Conservation (phyloP, 1,140 invertebrate genomes). For the Muscidifurax raptorellus region DNA sequence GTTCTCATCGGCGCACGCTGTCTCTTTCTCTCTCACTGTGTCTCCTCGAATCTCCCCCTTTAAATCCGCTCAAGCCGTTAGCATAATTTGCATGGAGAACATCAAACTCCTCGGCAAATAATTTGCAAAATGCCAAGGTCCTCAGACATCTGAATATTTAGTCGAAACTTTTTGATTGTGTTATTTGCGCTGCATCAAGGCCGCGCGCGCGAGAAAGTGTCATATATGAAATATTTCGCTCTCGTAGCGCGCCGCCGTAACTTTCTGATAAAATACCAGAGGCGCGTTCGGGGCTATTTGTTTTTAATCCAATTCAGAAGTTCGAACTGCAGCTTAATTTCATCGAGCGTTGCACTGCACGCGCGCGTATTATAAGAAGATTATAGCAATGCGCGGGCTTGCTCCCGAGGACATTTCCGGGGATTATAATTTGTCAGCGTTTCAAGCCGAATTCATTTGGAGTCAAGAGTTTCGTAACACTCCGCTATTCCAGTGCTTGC, state of each 20-base stretch:
- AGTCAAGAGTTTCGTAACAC: too few relatives aligned
- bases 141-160: constrained; percentile 27
- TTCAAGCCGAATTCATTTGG: too few relatives aligned
- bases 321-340: constrained; percentile 15
- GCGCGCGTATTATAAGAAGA: not conserved
- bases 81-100: constrained; percentile 39
- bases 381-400: not conserved
- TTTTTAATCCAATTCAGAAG: constrained; percentile 29
- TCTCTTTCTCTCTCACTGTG: too few relatives aligned
- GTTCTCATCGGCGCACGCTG: not conserved
- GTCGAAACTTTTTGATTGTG: constrained; percentile 40
- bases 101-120: constrained; percentile 33
- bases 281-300: not conserved
- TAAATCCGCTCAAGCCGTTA: constrained; percentile 41
- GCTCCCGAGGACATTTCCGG: too few relatives aligned
- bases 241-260: not conserved
- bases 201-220: not conserved
- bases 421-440: too few relatives aligned
- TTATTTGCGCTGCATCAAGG: not conserved
- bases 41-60: not conserved
- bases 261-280: not conserved
- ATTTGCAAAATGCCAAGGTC: constrained; percentile 25
- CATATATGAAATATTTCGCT: not conserved
- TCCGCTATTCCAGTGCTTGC: too few relatives aligned
- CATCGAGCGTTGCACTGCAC: not conserved